Base-by-base conservation (phyloP, 2,113 vertebrate species). In the Amblyopsis rosae region DNA sequence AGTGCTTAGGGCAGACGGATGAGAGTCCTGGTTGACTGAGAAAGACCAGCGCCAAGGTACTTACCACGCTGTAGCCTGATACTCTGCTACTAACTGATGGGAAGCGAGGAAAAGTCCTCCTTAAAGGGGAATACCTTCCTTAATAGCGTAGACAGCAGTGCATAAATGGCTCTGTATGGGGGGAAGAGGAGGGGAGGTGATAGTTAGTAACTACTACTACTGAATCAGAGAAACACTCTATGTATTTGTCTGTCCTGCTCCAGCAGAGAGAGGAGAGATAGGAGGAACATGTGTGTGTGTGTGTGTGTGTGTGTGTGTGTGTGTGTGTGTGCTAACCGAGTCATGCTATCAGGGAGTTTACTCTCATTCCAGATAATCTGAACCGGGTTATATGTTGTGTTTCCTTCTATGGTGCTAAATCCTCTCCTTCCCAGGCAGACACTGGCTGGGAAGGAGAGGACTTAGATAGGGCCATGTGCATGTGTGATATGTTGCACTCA, bases 391-490 rank as follows among this genome's bases (percentile, higher is more conserved):
- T 41, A 41, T 41, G 7, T 8, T 81, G 82, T 69, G 71, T 76
- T 65, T 79, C 89, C 89, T 88, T 90, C 81, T 90, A 86, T 86
- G 87, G 89, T 82, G 63, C 16, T 19, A 16, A 32, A 9, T 57
- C 16, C 55, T 57, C 55, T 7, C 55, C 17, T 51, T 15, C 49
- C 9, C 49, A 51, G 49, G 13, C 11, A 9, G 49, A 50, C 49
- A 11, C 49, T 50, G 49, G 13, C 49, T 50, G 49, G 13, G 35
- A 4, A 41, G 35, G 35, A 5, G 35, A 41, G n/a, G n/a, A 35
- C 35, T 3, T 6, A 35, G 6, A 35, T 35, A 35, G 3, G 35
- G 35, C n/a, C n/a, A n/a, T n/a, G 35, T 3, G 35, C 35, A 35
- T 4, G 49, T 51, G 12, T 41, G 35, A 5, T 41, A 87, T 83